Evolutionary conservation across 23 tunicate species (phyloP), one percentile per base, ranked within the genome.

Genomic region (Halocynthia roretzi): DNA sequence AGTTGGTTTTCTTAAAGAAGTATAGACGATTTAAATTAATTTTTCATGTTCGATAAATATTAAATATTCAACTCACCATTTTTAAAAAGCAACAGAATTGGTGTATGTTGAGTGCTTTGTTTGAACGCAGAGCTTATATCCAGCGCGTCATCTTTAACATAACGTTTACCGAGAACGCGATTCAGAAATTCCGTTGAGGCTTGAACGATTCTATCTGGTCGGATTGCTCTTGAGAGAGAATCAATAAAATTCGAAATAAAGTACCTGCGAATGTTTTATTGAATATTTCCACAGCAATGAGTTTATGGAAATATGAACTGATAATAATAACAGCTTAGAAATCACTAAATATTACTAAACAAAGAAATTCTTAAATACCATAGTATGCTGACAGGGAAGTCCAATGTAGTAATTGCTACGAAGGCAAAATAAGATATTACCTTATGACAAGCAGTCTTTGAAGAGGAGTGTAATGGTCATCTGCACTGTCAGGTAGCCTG

Each of bases 401-500:
- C 44, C 44, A 31, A 31, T 31, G 44, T 4, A 31, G 44, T 0
- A 31, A 31, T 31, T 31, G 44, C 44, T 31, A 4, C 44, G 4
- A 31, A 31, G 44, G 44, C 44, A 31, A 31, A 31, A 31, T 31
- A 31, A 31, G 44, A 19, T n/a, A 51, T 69, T 31, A 92, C 98
- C 98, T 86, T 65, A 92, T 75, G 55, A 92, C 83, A 5, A 92
- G 82, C 23, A 92, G 82, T 58, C 91, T 73, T 65, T 92, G 98
- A 8, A 92, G 82, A 74, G 92, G 84, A 56, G 98, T 92, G 71
- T 66, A 92, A 71, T 89, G 80, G 58, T 83, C 84, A 76, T 86
- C 92, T 18, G 98, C 87, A 76, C 82, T 86, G 61, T 92, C 98
- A 7, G 98, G 98, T 20, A 92, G 78, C 68, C 85, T 77, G 77